Conservation (phyloP, 2,113 vertebrate species). For the Amblyopsis rosae region DNA sequence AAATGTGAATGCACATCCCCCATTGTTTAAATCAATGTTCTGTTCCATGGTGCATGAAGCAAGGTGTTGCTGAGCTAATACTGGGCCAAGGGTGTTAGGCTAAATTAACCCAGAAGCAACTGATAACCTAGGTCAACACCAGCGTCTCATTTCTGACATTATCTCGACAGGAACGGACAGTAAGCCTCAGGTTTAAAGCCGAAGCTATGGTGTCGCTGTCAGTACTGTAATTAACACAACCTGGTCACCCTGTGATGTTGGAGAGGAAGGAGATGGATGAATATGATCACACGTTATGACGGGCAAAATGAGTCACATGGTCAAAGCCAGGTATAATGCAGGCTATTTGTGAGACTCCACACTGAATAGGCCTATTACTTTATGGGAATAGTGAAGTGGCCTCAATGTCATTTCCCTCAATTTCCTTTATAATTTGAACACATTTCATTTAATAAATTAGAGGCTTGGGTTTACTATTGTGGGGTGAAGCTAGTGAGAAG, state of each 20-base stretch:
- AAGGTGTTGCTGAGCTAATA: slow-evolving; percentile 10
- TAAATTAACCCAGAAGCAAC: slow-evolving; percentile 30
- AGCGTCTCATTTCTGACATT: no score
- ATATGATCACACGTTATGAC: slow-evolving; percentile 62
- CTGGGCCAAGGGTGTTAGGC: slow-evolving; percentile 12
- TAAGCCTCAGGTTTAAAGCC: not conserved
- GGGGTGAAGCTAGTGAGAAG: not conserved
- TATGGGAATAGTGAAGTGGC: slow-evolving; percentile 40
- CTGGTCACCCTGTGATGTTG: not conserved
- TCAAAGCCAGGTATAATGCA: slow-evolving; percentile 43
- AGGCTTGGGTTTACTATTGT: slow-evolving; percentile 26
- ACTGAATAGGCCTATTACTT: slow-evolving; percentile 46
- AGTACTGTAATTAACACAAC: no score
- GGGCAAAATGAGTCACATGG: slow-evolving; percentile 61
- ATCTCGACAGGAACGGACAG: no score
- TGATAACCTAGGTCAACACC: slow-evolving; percentile 7
- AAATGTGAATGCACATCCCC: no score
- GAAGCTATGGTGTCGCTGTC: no score
- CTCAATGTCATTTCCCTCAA: slow-evolving; percentile 23
- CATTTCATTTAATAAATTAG: slow-evolving; percentile 15
- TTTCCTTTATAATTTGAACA: slow-evolving; percentile 31
- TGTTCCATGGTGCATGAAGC: no score
- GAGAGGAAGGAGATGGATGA: slow-evolving; percentile 56
- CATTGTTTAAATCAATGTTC: no score
- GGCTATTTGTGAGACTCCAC: slow-evolving; percentile 37